A percentile compares a stretch with the other conserved stretches of the same genome.
These are phyloP conservation scores for Drosophila guanche DNA, from an alignment of 1,140 invertebrate species.

Conservation along the genomic window DNA sequence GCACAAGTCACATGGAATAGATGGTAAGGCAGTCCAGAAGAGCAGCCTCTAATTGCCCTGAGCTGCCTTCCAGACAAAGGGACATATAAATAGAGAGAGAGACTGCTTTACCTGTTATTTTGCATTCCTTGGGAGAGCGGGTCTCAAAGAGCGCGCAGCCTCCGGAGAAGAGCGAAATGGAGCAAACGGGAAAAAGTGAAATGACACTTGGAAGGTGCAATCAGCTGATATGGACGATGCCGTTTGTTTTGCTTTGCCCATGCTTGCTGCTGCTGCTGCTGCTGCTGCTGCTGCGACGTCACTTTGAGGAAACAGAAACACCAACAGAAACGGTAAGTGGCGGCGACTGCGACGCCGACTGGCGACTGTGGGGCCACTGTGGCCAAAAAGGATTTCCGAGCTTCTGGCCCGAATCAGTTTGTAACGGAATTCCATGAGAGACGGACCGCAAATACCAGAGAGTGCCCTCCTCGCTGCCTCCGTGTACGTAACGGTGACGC, in stretches of 20 bases:
- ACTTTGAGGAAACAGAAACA: constrained; percentile 10
- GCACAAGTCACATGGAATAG: too few relatives aligned
- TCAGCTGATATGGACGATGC: constrained; percentile 57
- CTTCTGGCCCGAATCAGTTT: constrained; percentile 58
- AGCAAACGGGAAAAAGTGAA: constrained; percentile 34
- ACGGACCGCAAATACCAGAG: constrained; percentile 36
- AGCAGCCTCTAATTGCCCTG: too few relatives aligned
- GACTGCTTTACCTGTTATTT: constrained; percentile 1
- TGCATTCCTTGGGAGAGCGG: constrained; percentile 24
- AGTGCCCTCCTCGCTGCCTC: constrained; percentile 1
- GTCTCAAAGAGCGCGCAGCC: constrained; percentile 39
- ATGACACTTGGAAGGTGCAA: constrained; percentile 32
- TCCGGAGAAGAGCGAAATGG: constrained; percentile 28
- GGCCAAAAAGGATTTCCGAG: constrained; percentile 61
- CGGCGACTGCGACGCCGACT: constrained; percentile 20
- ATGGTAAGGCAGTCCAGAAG: too few relatives aligned
- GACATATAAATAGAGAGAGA: too few relatives aligned
- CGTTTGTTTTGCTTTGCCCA: constrained; percentile 55
- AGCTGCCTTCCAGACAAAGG: too few relatives aligned
- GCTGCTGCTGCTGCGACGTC: constrained; percentile 27
- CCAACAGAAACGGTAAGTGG: constrained; percentile 10
- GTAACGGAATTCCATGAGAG: constrained; percentile 56
- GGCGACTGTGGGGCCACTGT: constrained; percentile 10
- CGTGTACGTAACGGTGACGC: constrained; percentile 53
- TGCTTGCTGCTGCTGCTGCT: constrained; percentile 22